phyloP scores from a whole-genome alignment of 1,140 invertebrate genomes.

The Frieseomelitta varia region DNA sequence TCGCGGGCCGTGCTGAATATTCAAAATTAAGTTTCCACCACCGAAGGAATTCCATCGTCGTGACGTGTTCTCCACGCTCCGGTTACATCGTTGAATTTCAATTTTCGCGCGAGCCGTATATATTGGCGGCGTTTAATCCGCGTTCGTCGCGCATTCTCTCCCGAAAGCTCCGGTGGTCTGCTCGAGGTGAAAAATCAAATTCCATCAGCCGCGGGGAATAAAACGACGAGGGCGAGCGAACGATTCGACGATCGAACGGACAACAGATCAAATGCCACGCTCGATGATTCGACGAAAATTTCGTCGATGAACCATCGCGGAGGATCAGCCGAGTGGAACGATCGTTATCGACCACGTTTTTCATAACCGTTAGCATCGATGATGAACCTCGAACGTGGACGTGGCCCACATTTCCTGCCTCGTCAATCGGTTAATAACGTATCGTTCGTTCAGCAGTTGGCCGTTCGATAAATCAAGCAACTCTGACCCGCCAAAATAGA shows the following conservation, averaged over 20 bases:
- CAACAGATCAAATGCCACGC: background rate
- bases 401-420: constrained; percentile 8
- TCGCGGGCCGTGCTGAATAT: constrained; percentile 14
- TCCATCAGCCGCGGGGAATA: background rate
- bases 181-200: background rate
- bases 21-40: constrained; percentile 37
- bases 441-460: constrained; percentile 15
- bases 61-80: background rate
- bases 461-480: constrained; percentile 47
- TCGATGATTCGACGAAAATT: background rate
- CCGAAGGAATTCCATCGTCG: constrained; percentile 25
- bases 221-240: too few species aligned
- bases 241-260: background rate
- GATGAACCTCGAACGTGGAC: background rate
- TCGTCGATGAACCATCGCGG: background rate
- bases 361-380: background rate
- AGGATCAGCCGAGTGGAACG: background rate
- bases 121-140: constrained; percentile 34
- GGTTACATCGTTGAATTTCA: constrained; percentile 46
- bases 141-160: constrained; percentile 10
- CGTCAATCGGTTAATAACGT: constrained; percentile 47
- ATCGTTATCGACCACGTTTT: background rate
- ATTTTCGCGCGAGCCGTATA: constrained; percentile 30
- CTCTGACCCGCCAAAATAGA: constrained; percentile 15
- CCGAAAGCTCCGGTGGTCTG: background rate